Evolutionary conservation across 2,797 vertebrate species (phyloP).

Genomic region (Tragopan temminckii): DNA sequence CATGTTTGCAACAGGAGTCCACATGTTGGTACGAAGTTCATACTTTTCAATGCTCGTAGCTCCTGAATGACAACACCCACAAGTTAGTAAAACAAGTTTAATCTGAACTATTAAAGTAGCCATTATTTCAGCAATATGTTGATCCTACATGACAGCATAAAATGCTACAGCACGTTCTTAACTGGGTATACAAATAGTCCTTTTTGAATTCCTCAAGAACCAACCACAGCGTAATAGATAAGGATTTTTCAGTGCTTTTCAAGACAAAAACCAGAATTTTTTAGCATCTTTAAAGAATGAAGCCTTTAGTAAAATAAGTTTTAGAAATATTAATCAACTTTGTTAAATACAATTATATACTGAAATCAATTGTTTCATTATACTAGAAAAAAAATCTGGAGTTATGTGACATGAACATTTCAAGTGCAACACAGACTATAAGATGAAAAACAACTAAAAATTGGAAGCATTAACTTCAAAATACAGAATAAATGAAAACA

Average conservation of each 20-base stretch:
- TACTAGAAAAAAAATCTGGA: neutral
- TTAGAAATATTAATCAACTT: neutral
- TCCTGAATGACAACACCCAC: conserved; percentile 81
- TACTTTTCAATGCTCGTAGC: conserved; percentile 99
- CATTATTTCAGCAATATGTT: neutral
- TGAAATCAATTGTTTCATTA: neutral
- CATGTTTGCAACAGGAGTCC: conserved; percentile 96
- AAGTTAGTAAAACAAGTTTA: neutral
- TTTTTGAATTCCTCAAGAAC: neutral
- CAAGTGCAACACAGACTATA: neutral
- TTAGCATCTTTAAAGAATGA: neutral
- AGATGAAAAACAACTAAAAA: neutral
- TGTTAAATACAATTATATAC: neutral
- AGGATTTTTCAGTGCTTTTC: neutral
- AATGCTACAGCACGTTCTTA: neutral
- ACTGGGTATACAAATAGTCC: neutral
- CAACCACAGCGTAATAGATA: neutral
- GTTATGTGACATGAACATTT: neutral
- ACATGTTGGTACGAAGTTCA: conserved; percentile 92
- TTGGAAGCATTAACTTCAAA: neutral
- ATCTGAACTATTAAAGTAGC: neutral
- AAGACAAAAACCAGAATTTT: neutral
- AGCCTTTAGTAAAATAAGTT: neutral
- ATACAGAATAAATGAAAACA: neutral
- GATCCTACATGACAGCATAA: neutral